Conservation (phyloP, 2,797 vertebrate genomes). For the Rhincodon typus region DNA sequence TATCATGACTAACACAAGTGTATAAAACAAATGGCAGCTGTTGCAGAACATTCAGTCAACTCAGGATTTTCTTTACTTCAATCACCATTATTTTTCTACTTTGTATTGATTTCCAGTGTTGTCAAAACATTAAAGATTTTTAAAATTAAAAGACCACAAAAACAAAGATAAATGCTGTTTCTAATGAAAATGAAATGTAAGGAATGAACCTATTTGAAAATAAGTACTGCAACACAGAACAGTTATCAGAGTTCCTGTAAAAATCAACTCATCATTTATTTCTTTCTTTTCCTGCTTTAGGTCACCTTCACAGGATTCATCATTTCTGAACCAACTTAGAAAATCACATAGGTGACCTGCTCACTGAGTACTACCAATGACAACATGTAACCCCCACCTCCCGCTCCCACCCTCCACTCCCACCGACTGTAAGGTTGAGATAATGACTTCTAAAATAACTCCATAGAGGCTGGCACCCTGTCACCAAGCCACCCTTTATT, state of each 20-base stretch:
- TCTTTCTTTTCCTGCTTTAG: background rate
- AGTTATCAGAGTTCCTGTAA: background rate
- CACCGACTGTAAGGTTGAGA: background rate
- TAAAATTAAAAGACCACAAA: background rate
- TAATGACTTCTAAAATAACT: background rate
- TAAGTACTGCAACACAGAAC: background rate
- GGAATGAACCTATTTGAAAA: background rate
- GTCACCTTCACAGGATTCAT: background rate
- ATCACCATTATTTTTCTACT: background rate
- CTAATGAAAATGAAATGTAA: background rate
- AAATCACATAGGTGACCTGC: background rate
- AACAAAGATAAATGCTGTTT: background rate
- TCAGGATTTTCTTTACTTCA: background rate
- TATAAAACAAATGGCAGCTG: background rate
- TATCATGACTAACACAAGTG: background rate
- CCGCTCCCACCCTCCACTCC: background rate
- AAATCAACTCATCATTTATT: background rate
- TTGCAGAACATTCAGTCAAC: background rate
- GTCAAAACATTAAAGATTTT: slow-evolving; percentile 8
- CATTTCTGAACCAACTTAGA: background rate
- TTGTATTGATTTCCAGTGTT: background rate
- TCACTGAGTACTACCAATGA: background rate
- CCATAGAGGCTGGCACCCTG: too few species aligned
- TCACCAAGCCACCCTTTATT: too few species aligned
- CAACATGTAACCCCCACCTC: background rate